These are phyloP conservation scores for pig (Sus scrofa) DNA, from an alignment of 2,113 vertebrate genomes.

Conservation along the genomic window T2T-Sscrofa CM000817.6:110486001-110486500, in stretches of 20 bases:
- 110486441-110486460: conserved; percentile 54
- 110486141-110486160: conserved; percentile 20
- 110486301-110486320: conserved; percentile 13
- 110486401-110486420: conserved; percentile 11
- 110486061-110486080: conserved; percentile 10
- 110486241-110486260: conserved; percentile 62
- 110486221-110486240: conserved; percentile 54
- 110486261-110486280: conserved; percentile 49
- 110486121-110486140: conserved; percentile 49
- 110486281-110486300: conserved; percentile 8
- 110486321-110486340: conserved; percentile 22
- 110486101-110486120: background rate
- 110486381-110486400: background rate
- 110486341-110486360: background rate
- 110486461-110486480: background rate
- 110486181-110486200: conserved; percentile 64
- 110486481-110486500: background rate
- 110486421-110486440: conserved; percentile 42
- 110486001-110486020: background rate
- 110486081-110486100: conserved; percentile 30
- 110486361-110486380: conserved; percentile 58
- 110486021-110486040: background rate
- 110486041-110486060: background rate
- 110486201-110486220: background rate
- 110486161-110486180: conserved; percentile 64